A percentile compares a stretch with the other conserved stretches of the same genome.
Conservation (phyloP, 2,797 vertebrate genomes). For the Centroberyx gerrardi region DNA sequence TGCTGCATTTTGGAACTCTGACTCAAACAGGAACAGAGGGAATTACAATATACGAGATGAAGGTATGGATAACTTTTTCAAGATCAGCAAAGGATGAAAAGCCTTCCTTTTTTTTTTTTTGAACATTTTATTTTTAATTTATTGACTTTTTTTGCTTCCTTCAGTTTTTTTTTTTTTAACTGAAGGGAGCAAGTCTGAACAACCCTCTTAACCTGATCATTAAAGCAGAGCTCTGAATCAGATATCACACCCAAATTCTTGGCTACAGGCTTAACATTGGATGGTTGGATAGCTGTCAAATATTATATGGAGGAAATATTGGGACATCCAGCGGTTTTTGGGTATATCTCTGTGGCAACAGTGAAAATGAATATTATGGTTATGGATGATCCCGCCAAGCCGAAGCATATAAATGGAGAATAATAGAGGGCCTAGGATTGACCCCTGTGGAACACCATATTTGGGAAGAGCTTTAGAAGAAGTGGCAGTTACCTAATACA, state of each 20-base stretch:
- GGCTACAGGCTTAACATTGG: not conserved
- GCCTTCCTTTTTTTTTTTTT: too few relatives aligned
- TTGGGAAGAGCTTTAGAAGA: not conserved
- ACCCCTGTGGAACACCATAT: constrained; percentile 28
- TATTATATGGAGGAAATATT: not conserved
- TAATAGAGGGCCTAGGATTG: not conserved
- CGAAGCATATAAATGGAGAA: not conserved
- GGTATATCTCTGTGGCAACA: too few relatives aligned
- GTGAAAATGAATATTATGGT: not conserved
- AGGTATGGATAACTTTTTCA: too few relatives aligned
- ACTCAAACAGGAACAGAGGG: too few relatives aligned
- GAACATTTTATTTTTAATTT: too few relatives aligned
- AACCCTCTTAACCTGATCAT: not conserved
- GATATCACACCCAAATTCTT: not conserved
- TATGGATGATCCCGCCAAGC: not conserved
- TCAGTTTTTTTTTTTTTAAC: too few relatives aligned
- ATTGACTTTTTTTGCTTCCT: too few relatives aligned
- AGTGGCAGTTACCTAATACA: too few relatives aligned
- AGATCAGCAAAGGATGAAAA: too few relatives aligned
- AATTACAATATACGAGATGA: too few relatives aligned
- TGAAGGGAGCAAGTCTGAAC: not conserved
- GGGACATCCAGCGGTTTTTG: too few relatives aligned
- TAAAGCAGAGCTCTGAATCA: not conserved
- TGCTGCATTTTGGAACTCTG: too few relatives aligned
- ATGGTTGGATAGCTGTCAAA: not conserved